Percentiles rank a stretch among this genome's conserved stretches.
Evolutionary conservation across 2,113 vertebrate species (phyloP).

Genomic region (Tupaia chinensis): DNA sequence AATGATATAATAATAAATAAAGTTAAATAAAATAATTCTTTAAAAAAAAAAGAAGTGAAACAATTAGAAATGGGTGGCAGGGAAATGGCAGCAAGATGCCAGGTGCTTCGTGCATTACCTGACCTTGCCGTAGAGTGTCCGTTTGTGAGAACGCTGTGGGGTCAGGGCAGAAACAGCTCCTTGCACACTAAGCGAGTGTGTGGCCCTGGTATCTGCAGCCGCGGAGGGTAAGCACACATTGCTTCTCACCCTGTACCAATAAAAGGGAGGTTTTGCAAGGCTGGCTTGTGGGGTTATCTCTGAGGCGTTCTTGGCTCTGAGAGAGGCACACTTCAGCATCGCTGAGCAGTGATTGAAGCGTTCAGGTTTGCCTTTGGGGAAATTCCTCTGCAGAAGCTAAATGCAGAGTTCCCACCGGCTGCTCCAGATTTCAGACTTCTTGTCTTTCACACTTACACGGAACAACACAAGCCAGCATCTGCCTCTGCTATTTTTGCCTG

Average conservation of each 20-base stretch:
- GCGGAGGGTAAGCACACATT: neutral
- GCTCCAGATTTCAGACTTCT: neutral
- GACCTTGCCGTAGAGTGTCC: neutral
- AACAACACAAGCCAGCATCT: slow-evolving; percentile 28
- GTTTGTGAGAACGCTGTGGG: neutral
- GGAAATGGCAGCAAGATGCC: neutral
- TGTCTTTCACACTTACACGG: slow-evolving; percentile 25
- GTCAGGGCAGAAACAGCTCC: neutral
- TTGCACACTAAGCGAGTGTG: neutral
- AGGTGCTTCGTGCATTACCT: too few relatives aligned
- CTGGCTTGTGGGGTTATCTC: neutral
- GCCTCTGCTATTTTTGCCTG: slow-evolving; percentile 69
- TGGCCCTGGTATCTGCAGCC: neutral
- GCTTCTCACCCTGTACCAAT: neutral
- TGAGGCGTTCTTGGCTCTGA: neutral
- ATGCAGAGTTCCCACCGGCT: neutral
- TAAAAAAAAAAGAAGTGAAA: neutral
- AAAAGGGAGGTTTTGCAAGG: neutral
- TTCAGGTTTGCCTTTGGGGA: slow-evolving; percentile 59
- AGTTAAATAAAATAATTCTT: too few relatives aligned
- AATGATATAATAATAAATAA: too few relatives aligned
- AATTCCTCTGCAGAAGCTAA: slow-evolving; percentile 55
- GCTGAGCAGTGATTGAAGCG: neutral
- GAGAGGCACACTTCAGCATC: neutral
- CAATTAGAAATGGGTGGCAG: neutral